Base-by-base conservation (phyloP, 2,888 invertebrate species). In the Drosophila yooni region DNA sequence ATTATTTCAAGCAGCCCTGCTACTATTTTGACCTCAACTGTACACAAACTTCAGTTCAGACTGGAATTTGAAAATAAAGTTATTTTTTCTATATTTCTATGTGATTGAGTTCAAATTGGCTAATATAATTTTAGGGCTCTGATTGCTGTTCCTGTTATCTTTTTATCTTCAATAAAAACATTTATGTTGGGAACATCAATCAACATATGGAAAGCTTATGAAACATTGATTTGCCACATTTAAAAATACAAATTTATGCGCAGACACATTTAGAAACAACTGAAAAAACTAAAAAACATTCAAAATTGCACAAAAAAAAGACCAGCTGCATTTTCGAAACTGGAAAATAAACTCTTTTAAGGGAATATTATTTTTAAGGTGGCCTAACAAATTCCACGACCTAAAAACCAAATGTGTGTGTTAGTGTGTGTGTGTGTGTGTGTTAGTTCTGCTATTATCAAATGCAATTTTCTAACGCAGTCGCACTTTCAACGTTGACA, bases 391-490 rank as follows among this genome's bases (percentile, higher is more conserved):
- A 77, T 58, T 60, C 60, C 58, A 80, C 77, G 77, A 78, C 77
- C 77, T 76, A 80, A 78, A 78, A 76, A 68, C 27, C 38, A 71
- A 36, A 8, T 29, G 18, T 29, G 13, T 31, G 51, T 48, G 54
- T 58, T 57, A 36, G 52, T 54, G 51, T 48, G 48, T 66, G 8
- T 56, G 46, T 58, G 54, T 68, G 57, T 69, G 71, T 61, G 58
- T 67, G 72, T 57, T 63, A 67, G 61, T 66, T 70, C 48, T 69
- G 60, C 70, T 88, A 83, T 90, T 83, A 79, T 81, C 77, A 88
- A 84, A 88, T 88, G 91, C 89, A 91, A 87, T 90, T 90, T 91
- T 92, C 91, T 92, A 91, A 91, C 91, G 91, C 91, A 91, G 92
- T 82, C 91, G 91, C 91, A 92, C 86, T 86, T 87, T 85, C 83